Evolutionary conservation across 2,888 invertebrate species (phyloP).

Genomic region (Eupithecia vulgata): DNA sequence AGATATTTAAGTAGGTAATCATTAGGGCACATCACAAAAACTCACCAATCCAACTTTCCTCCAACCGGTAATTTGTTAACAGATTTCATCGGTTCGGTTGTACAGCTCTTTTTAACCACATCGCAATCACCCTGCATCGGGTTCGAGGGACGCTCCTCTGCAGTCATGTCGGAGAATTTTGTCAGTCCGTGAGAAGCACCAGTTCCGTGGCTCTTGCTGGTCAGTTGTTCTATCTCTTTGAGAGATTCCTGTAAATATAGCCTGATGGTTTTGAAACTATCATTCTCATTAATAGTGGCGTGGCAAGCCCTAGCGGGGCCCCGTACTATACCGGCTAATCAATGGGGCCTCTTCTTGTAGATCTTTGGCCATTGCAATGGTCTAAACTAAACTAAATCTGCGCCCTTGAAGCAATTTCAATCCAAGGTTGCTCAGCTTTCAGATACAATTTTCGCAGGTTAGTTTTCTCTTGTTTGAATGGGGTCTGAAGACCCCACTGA

Average conservation of each 20-base stretch:
- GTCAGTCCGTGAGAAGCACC: slow-evolving; percentile 52
- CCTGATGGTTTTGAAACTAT: background rate
- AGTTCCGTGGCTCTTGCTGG: slow-evolving; percentile 34
- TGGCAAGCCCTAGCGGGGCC: no score
- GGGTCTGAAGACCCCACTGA: no score
- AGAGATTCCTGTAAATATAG: slow-evolving; percentile 49
- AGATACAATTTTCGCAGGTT: no score
- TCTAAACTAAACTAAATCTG: no score
- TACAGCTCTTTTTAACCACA: fast-evolving
- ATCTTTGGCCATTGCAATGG: no score
- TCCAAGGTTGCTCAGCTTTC: no score
- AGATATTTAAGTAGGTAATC: no score
- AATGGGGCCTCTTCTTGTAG: no score
- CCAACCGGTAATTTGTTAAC: background rate
- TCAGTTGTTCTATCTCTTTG: slow-evolving; percentile 47
- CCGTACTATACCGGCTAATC: no score
- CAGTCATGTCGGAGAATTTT: slow-evolving; percentile 55
- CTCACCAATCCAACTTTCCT: slow-evolving; percentile 47
- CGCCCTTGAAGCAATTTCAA: no score
- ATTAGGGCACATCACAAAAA: background rate
- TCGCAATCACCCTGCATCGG: slow-evolving; percentile 47
- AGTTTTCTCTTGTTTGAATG: no score
- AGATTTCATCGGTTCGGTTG: background rate
- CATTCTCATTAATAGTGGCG: no score
- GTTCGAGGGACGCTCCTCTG: slow-evolving; percentile 50